Percentiles rank a stretch among this genome's conserved stretches.
Evolutionary conservation across 2,113 vertebrate species (phyloP).

Genomic region (Sturnira hondurensis): DNA sequence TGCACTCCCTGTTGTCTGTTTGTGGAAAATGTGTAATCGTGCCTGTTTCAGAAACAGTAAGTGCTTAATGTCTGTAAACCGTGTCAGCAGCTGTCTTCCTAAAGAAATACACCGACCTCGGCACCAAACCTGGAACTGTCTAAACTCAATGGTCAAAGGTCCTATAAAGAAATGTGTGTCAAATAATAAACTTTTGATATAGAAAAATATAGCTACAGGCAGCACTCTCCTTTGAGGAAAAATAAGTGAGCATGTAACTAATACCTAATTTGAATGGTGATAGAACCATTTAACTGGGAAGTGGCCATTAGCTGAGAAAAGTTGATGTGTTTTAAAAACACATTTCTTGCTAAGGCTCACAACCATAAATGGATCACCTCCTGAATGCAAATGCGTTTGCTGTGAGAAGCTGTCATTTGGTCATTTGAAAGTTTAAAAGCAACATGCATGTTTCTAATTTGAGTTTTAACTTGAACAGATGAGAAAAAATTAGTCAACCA

Average conservation of each 20-base stretch:
- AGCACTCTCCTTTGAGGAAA: background rate
- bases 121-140: conserved; percentile 31
- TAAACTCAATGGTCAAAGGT: conserved; percentile 4
- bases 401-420: conserved; percentile 41
- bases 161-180: conserved; percentile 44
- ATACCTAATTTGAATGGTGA: background rate
- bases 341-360: conserved; percentile 28
- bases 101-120: conserved; percentile 18
- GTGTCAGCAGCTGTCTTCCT: conserved; percentile 5
- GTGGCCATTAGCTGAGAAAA: conserved; percentile 37
- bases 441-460: conserved; percentile 32
- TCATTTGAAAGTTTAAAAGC: conserved; percentile 57
- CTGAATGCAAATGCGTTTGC: conserved; percentile 24
- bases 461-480: conserved; percentile 35
- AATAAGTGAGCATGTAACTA: conserved; percentile 23
- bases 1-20: conserved; percentile 37
- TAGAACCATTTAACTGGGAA: background rate
- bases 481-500: background rate
- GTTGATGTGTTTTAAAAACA: conserved; percentile 26
- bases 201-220: conserved; percentile 17
- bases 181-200: conserved; percentile 60
- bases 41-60: conserved; percentile 58
- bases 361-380: background rate
- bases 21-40: conserved; percentile 62
- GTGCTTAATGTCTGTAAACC: conserved; percentile 15